Percentiles rank a stretch among this genome's conserved stretches.
These are phyloP conservation scores for Lysandra coridon DNA, from an alignment of 2,888 invertebrate species.

Conservation along the genomic window DNA sequence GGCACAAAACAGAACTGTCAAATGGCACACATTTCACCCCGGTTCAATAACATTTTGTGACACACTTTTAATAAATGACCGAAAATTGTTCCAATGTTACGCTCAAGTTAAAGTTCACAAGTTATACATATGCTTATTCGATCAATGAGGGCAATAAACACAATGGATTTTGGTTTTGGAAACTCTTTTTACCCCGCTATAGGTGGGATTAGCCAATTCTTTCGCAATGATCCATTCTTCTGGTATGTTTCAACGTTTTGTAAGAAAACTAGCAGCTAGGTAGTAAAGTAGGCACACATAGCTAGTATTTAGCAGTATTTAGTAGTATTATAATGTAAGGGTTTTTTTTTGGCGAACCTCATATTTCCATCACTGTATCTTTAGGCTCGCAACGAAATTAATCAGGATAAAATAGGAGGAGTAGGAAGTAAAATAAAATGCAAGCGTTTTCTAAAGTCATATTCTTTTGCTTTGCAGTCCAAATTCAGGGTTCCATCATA, in stretches of 20 bases:
- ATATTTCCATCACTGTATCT: too few relatives aligned
- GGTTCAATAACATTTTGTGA: constrained; percentile 51
- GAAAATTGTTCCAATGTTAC: constrained; percentile 62
- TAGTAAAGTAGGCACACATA: neutral
- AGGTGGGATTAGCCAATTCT: constrained; percentile 59
- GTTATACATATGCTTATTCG: constrained; percentile 52
- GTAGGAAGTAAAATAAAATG: too few relatives aligned
- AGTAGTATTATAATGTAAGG: too few relatives aligned
- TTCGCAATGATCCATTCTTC: constrained; percentile 61
- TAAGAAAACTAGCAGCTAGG: neutral
- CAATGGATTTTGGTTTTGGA: constrained; percentile 73
- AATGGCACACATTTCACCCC: constrained; percentile 57
- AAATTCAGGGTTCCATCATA: constrained; percentile 82
- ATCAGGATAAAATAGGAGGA: neutral
- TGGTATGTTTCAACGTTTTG: constrained; percentile 54
- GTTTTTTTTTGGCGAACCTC: too few relatives aligned
- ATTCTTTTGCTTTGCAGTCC: constrained; percentile 62
- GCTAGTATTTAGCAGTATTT: neutral
- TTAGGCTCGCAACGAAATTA: neutral
- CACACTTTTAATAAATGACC: constrained; percentile 50
- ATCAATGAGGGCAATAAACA: constrained; percentile 51
- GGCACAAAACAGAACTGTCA: constrained; percentile 66
- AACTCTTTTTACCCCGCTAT: constrained; percentile 69
- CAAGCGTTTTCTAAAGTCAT: neutral
- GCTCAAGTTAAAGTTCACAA: constrained; percentile 45